Evolutionary conservation across 2,113 vertebrate genomes (phyloP).

Genomic region (Camelus bactrianus): DNA sequence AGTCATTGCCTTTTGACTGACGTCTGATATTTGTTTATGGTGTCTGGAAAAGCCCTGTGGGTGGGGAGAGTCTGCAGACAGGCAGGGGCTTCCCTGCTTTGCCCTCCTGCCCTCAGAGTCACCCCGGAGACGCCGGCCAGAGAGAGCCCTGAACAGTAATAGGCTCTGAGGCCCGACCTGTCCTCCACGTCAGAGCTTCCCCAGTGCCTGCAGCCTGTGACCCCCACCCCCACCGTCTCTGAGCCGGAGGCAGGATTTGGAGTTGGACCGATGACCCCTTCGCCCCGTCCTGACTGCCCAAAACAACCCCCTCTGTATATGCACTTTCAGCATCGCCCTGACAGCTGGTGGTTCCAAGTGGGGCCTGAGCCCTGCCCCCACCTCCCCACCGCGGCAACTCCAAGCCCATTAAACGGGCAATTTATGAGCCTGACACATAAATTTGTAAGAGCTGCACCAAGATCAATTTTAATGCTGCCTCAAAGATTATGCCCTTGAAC

Average conservation of each 20-base stretch:
- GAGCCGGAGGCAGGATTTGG: not conserved
- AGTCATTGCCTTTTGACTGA: conserved; percentile 42
- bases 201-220: not conserved
- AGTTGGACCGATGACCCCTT: not conserved
- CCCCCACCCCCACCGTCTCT: not conserved
- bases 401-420: not conserved
- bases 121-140: rapidly evolving
- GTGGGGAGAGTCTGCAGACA: not conserved
- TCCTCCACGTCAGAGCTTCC: rapidly evolving
- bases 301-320: not conserved
- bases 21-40: not conserved
- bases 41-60: not conserved
- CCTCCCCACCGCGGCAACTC: not conserved
- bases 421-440: not conserved
- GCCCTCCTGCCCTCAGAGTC: not conserved
- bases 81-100: too few relatives aligned
- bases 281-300: not conserved
- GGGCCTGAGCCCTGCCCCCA: too few relatives aligned
- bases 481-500: not conserved
- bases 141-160: not conserved
- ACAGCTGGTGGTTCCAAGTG: not conserved
- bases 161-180: too few relatives aligned
- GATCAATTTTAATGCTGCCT: conserved; percentile 41
- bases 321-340: not conserved
- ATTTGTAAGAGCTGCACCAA: not conserved